Percentiles rank a stretch among this genome's conserved stretches.
These are phyloP conservation scores for Protonemura montana DNA, from an alignment of 2,888 invertebrate genomes.

Conservation along the genomic window DNA sequence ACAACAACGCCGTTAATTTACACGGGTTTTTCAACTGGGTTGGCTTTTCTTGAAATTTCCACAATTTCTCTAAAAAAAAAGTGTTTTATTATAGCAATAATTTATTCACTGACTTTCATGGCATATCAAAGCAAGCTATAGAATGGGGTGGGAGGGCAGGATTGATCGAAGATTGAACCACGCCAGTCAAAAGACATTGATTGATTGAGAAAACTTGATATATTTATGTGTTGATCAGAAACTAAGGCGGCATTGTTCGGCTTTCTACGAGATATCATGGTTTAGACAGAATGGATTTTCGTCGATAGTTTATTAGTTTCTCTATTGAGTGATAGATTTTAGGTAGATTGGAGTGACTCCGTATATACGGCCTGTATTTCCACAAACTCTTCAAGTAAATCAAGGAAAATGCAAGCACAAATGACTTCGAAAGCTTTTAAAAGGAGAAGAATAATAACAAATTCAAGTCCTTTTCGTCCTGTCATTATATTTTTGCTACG, in stretches of 20 bases:
- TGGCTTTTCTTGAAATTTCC: constrained; percentile 1
- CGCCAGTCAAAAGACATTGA: constrained; percentile 40
- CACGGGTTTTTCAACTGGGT: neutral
- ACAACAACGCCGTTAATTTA: constrained; percentile 25
- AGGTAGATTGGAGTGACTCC: neutral
- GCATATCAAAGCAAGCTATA: constrained; percentile 41
- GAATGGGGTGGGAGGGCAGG: constrained; percentile 17
- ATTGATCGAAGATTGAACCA: constrained; percentile 33
- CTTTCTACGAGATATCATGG: neutral
- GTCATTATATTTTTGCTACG: neutral
- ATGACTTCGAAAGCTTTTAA: neutral
- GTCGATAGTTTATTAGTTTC: neutral
- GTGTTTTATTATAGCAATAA: constrained; percentile 35
- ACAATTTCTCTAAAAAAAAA: constrained; percentile 28
- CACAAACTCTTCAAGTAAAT: neutral
- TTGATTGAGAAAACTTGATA: constrained; percentile 39
- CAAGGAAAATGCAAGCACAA: neutral
- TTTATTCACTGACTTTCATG: constrained; percentile 45
- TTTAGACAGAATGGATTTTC: neutral
- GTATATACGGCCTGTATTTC: neutral
- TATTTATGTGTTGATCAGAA: constrained; percentile 34
- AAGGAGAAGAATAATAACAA: neutral
- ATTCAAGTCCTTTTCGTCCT: neutral
- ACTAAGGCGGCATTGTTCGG: neutral
- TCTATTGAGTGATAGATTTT: constrained; percentile 5